phyloP scores from a whole-genome alignment of 2,888 invertebrate genomes.

The Drosophila kuntzei region DNA sequence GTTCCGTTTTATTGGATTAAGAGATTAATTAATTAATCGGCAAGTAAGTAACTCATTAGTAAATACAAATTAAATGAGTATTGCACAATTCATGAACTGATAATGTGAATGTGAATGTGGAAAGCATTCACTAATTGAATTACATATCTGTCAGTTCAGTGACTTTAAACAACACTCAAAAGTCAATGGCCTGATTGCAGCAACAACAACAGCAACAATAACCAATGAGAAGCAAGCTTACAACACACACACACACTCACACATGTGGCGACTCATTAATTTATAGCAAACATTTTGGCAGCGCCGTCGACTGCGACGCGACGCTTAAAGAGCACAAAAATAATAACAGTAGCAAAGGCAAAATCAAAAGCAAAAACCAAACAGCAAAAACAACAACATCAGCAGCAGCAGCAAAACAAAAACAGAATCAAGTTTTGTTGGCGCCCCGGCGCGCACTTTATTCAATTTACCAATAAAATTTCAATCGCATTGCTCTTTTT shows the following conservation, averaged over 20 bases:
- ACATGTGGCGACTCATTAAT: slow-evolving; percentile 48
- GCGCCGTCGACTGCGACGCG: slow-evolving; percentile 41
- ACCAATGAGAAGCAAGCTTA: slow-evolving; percentile 33
- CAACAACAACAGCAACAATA: slow-evolving; percentile 25
- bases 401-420: slow-evolving; percentile 18
- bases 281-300: slow-evolving; percentile 50
- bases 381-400: background rate
- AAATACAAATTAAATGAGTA: slow-evolving; percentile 8
- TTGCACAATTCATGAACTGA: slow-evolving; percentile 3
- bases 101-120: slow-evolving; percentile 2
- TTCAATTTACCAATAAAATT: slow-evolving; percentile 85
- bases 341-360: slow-evolving; percentile 12
- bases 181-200: slow-evolving; percentile 18
- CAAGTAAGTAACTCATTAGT: slow-evolving; percentile 15
- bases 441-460: slow-evolving; percentile 68
- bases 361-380: slow-evolving; percentile 13
- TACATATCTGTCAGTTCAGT: slow-evolving; percentile 23
- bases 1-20: background rate
- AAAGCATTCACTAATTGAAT: slow-evolving; percentile 35
- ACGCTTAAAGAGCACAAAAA: slow-evolving; percentile 15
- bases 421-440: slow-evolving; percentile 57
- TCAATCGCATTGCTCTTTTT: slow-evolving; percentile 84
- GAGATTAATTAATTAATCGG: slow-evolving; percentile 3
- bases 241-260: slow-evolving; percentile 3
- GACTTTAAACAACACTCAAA: slow-evolving; percentile 23